Evolutionary conservation across 2,888 invertebrate genomes (phyloP), one percentile per base, ranked within the genome.

Genomic region (Archips xylosteana): DNA sequence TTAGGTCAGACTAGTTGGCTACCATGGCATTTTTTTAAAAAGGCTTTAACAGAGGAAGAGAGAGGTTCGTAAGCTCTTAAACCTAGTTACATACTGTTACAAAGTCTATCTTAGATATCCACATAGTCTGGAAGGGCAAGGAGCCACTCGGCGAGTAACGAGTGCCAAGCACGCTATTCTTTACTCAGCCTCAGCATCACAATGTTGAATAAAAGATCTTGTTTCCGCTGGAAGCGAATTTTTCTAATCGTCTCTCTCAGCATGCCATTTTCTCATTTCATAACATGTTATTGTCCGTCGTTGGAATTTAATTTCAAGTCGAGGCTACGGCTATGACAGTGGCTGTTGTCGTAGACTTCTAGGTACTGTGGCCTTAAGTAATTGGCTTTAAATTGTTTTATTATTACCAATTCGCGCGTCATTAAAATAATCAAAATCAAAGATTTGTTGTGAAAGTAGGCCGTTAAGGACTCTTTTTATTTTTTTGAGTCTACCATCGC

Each of bases 111-210:
- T 32, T 57, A 54, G 57, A 57, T 32, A 57, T 54, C 42, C 66
- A 57, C 45, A 51, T 15, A 3, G 36, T 15, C 36, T 23, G 45
- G 42, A 62, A 68, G 59, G 54, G 68, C 67, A 32, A 66, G 51
- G 15, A 51, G 65, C 71, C 67, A 59, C 67, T 73, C 63, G 23
- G 49, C 57, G 42, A 67, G 65, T 59, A 65, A 69, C 69, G 73
- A 60, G 69, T 59, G 64, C 9, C 39, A 23, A 23, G 51, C 73
- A 74, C 69, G 73, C 64, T 51, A 69, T 69, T 74, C 64, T 69
- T 69, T 69, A 74, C 73, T 74, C 73, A 69, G 69, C 63, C 73
- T 74, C 73, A 69, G 69, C 63, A 51, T 49, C 51, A 69, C 57
- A 67, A 69, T 64, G 68, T 47, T 45, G 61, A 72, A 63, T 49